A percentile compares a stretch with the other conserved stretches of the same genome.
Evolutionary conservation across 2,113 vertebrate species (phyloP).

Genomic region (Notechis scutatus): DNA sequence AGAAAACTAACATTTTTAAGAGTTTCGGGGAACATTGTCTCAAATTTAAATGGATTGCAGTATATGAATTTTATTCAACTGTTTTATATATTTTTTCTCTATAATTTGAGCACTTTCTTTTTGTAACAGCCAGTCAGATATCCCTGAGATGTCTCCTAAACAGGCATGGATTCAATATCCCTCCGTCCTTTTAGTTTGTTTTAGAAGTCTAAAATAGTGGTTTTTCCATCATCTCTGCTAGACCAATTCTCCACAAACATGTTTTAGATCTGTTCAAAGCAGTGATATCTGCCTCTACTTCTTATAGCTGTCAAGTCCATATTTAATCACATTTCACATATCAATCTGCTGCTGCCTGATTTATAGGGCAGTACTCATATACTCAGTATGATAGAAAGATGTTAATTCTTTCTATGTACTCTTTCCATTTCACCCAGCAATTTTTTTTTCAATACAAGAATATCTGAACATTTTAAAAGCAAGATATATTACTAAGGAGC

Average conservation of each 20-base stretch:
- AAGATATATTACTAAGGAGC: not conserved
- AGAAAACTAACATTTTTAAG: not conserved
- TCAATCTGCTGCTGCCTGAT: not conserved
- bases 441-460: not conserved
- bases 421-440: not conserved
- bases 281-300: not conserved
- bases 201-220: not conserved
- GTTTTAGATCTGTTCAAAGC: not conserved
- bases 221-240: not conserved
- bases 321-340: not conserved
- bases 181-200: not conserved
- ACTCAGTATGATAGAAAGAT: not conserved
- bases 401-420: not conserved
- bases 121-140: not conserved
- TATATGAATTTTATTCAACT: not conserved
- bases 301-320: not conserved
- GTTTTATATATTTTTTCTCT: not conserved
- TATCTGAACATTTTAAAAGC: not conserved
- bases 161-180: not conserved
- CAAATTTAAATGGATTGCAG: not conserved
- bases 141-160: not conserved
- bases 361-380: not conserved
- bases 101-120: not conserved
- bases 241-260: not conserved
- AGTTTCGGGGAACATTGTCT: too few relatives aligned